phyloP scores from a whole-genome alignment of 2,113 vertebrate species.

The Anoplopoma fimbria region DNA sequence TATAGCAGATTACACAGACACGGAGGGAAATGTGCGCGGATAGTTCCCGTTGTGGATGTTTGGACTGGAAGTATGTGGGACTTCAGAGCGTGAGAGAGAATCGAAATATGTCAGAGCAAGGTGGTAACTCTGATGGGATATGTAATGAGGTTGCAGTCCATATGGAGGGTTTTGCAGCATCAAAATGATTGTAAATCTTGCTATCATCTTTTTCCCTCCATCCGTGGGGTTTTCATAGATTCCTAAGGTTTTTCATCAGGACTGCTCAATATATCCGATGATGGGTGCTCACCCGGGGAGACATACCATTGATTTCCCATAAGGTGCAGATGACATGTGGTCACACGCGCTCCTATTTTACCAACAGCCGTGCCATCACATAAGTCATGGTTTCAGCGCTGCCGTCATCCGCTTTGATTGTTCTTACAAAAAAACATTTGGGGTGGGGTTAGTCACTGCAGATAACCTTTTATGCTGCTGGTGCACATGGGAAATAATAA shows the following conservation, averaged over 20 bases:
- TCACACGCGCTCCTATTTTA: conserved; percentile 70
- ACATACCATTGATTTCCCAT: conserved; percentile 78
- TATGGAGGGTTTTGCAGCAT: conserved; percentile 5
- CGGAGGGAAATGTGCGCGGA: conserved; percentile 14
- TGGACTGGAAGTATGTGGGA: conserved; percentile 6
- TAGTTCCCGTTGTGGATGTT: conserved; percentile 37
- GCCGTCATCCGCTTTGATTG: conserved; percentile 44
- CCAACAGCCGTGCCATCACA: conserved; percentile 65
- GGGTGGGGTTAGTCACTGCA: conserved; percentile 5
- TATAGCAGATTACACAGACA: conserved; percentile 58
- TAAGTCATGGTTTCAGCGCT: conserved; percentile 63
- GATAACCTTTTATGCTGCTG: conserved; percentile 29
- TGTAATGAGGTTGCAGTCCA: conserved; percentile 23
- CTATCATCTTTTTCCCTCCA: conserved; percentile 27
- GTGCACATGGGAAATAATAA: not conserved
- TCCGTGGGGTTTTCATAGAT: conserved; percentile 43
- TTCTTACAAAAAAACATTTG: conserved; percentile 15
- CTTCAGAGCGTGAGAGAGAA: conserved; percentile 9
- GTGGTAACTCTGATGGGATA: not conserved
- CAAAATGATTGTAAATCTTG: conserved; percentile 29
- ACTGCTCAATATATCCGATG: conserved; percentile 71
- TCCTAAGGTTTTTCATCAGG: conserved; percentile 60
- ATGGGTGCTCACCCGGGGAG: conserved; percentile 71
- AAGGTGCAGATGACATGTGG: conserved; percentile 75
- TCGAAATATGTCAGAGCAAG: conserved; percentile 34